A percentile compares a stretch with the other conserved stretches of the same genome.
These are phyloP conservation scores for Microctenopoma stevenorrisi DNA, from an alignment of 2,797 vertebrate species.

Conservation along the genomic window DNA sequence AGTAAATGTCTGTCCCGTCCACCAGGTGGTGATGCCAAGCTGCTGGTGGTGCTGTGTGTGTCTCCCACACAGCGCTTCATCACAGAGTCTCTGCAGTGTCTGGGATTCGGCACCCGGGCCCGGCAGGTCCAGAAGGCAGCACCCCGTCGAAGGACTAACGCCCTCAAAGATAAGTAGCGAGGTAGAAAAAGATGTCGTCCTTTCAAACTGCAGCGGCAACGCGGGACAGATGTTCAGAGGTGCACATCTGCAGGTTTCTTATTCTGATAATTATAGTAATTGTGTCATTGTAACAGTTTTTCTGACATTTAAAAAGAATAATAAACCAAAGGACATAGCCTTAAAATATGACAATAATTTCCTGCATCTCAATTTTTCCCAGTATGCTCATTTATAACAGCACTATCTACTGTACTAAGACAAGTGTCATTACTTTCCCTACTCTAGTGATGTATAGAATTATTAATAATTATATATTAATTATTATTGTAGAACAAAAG, in stretches of 20 bases:
- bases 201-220: background rate
- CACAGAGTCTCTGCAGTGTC: slow-evolving; percentile 86
- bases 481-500: background rate
- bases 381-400: background rate
- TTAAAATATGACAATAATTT: slow-evolving; percentile 21
- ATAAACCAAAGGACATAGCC: slow-evolving; percentile 7
- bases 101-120: slow-evolving; percentile 84
- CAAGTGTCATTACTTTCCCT: background rate
- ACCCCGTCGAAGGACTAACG: slow-evolving; percentile 71
- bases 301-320: background rate
- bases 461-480: no score
- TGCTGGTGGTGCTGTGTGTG: slow-evolving; percentile 88
- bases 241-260: background rate
- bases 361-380: background rate
- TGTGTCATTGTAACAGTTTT: background rate
- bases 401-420: background rate
- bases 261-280: background rate
- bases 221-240: background rate
- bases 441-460: background rate
- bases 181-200: background rate
- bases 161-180: slow-evolving; percentile 69
- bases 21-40: slow-evolving; percentile 88
- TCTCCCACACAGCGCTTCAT: slow-evolving; percentile 85
- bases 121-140: slow-evolving; percentile 83
- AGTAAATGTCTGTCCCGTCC: slow-evolving; percentile 23